A percentile compares a stretch with the other conserved stretches of the same genome.
phyloP scores from a whole-genome alignment of 1,140 invertebrate genomes.

The Hirudo medicinalis region DNA sequence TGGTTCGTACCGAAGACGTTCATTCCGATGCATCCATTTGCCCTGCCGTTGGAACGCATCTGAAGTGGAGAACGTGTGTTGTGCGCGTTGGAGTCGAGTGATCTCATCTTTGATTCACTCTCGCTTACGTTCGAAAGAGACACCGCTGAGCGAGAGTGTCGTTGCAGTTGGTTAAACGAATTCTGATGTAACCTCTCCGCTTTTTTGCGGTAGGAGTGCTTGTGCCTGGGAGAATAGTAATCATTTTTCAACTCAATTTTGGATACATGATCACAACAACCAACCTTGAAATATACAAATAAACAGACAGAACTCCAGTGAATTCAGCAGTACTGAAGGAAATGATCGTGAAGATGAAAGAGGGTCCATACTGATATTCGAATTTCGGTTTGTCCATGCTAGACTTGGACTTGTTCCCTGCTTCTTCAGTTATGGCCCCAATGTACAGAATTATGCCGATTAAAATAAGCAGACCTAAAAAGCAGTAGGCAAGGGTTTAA shows the following conservation, averaged over 20 bases:
- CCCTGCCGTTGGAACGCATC: conserved; percentile 1
- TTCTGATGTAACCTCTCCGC: conserved; percentile 27
- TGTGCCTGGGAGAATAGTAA: conserved; percentile 26
- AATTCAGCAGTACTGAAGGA: conserved; percentile 38
- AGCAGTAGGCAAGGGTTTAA: neutral
- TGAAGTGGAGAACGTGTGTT: neutral
- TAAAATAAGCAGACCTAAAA: conserved; percentile 34
- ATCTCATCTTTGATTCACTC: neutral
- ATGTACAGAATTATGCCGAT: conserved; percentile 40
- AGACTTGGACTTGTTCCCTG: conserved; percentile 35
- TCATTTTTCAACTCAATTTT: neutral
- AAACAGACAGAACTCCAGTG: conserved; percentile 39
- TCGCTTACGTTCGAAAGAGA: neutral
- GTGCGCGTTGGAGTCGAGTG: neutral
- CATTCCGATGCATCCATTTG: conserved; percentile 2
- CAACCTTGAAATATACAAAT: conserved; percentile 36
- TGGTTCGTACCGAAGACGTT: neutral
- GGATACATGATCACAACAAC: neutral
- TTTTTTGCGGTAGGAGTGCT: conserved; percentile 37
- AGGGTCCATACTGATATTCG: conserved; percentile 36
- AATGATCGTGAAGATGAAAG: conserved; percentile 38
- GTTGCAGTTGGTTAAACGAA: conserved; percentile 9
- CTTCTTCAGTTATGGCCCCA: conserved; percentile 40
- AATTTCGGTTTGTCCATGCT: conserved; percentile 33
- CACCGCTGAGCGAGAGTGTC: neutral